These are phyloP conservation scores for Molossus alvarezi DNA, from an alignment of 2,797 vertebrate species.

Conservation along the genomic window DNA sequence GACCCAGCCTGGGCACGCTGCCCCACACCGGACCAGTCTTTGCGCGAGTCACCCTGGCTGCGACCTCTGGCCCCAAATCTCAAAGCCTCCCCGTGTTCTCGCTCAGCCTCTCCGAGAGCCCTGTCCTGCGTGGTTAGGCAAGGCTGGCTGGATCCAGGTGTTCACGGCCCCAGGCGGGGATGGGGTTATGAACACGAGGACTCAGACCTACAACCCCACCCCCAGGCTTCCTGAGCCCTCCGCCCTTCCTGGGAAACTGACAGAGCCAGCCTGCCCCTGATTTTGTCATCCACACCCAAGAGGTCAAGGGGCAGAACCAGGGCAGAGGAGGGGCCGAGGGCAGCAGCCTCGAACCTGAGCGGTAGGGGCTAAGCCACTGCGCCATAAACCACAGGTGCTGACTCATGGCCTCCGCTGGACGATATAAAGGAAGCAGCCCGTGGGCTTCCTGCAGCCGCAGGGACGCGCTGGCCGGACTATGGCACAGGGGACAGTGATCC, in stretches of 20 bases:
- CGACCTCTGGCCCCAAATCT: no score
- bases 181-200: fast-evolving
- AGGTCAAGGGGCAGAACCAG: neutral
- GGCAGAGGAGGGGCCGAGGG: neutral
- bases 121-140: fast-evolving
- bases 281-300: fast-evolving
- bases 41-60: neutral
- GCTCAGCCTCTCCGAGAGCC: neutral
- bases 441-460: neutral
- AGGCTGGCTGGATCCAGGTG: neutral
- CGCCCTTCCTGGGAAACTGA: neutral
- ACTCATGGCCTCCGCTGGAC: conserved; percentile 60
- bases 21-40: neutral
- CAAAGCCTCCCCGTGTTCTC: neutral
- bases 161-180: fast-evolving
- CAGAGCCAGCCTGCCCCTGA: fast-evolving
- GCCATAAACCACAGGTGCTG: conserved; percentile 75
- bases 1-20: neutral
- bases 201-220: fast-evolving
- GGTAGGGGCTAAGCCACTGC: neutral
- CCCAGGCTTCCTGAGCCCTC: no score
- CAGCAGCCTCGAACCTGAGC: neutral
- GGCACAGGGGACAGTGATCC: conserved; percentile 76
- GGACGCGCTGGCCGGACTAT: neutral
- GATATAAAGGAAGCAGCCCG: conserved; percentile 33